A percentile compares a stretch with the other conserved stretches of the same genome.
These are phyloP conservation scores for Drosophila takahashii DNA, from an alignment of 1,140 invertebrate genomes.

Conservation along the genomic window DNA sequence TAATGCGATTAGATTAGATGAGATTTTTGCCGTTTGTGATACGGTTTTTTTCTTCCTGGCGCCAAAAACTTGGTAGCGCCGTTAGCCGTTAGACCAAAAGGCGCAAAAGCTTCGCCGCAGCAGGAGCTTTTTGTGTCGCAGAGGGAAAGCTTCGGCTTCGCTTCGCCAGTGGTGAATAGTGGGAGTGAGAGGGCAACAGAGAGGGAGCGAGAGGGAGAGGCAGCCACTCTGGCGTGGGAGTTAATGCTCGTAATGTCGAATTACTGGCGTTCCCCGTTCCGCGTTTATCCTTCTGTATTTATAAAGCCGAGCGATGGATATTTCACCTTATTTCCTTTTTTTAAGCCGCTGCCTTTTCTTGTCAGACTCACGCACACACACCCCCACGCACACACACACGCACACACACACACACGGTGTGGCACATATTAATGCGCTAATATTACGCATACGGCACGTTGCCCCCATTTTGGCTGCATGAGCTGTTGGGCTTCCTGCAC, in stretches of 20 bases:
- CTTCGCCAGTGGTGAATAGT: conserved; percentile 53
- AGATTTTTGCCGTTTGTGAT: conserved; percentile 46
- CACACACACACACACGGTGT: conserved; percentile 11
- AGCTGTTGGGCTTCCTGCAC: conserved; percentile 24
- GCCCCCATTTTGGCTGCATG: conserved; percentile 29
- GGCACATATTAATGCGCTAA: conserved; percentile 65
- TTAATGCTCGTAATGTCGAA: conserved; percentile 75
- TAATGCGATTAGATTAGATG: conserved; percentile 72
- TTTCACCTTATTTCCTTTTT: conserved; percentile 22
- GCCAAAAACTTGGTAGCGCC: conserved; percentile 51
- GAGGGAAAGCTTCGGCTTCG: not conserved
- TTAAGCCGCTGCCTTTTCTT: conserved; percentile 75
- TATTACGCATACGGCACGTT: conserved; percentile 65
- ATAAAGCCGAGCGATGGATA: conserved; percentile 26
- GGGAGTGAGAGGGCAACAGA: conserved; percentile 7
- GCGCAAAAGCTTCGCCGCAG: conserved; percentile 34
- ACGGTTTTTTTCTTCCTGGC: conserved; percentile 35
- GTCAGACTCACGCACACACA: conserved; percentile 29
- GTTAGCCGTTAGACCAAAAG: not conserved
- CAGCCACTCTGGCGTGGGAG: conserved; percentile 42
- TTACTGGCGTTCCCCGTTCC: conserved; percentile 61
- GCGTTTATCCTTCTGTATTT: conserved; percentile 40
- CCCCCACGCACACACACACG: conserved; percentile 12
- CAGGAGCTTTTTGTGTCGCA: conserved; percentile 49
- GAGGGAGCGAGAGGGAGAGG: conserved; percentile 4